A percentile compares a stretch with the other conserved stretches of the same genome.
phyloP scores from a whole-genome alignment of 1,140 invertebrate genomes.

The Scaptomyza hsui region DNA sequence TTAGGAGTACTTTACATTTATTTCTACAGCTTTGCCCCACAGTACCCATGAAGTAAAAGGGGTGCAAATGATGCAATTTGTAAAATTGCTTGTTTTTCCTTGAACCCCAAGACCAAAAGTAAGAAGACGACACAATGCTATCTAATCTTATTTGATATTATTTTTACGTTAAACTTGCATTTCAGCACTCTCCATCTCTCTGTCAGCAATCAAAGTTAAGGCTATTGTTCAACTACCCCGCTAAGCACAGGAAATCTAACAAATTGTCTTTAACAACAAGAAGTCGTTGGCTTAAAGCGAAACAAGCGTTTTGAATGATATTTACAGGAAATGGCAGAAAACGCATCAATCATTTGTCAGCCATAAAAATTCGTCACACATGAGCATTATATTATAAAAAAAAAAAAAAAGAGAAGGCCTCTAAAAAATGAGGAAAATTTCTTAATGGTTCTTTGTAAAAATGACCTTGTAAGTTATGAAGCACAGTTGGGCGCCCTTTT shows the following conservation, averaged over 20 bases:
- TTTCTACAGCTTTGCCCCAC: conserved; percentile 31
- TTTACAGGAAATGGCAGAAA: conserved; percentile 72
- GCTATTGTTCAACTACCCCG: conserved; percentile 23
- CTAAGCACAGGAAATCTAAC: conserved; percentile 24
- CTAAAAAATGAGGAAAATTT: conserved; percentile 45
- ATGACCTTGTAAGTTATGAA: conserved; percentile 81
- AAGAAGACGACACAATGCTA: conserved; percentile 74
- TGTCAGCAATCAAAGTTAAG: conserved; percentile 2
- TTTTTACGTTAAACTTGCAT: conserved; percentile 78
- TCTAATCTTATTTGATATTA: conserved; percentile 83
- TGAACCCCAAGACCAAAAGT: conserved; percentile 8
- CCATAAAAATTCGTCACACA: conserved; percentile 83
- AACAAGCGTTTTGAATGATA: conserved; percentile 68
- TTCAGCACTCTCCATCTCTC: conserved; percentile 56
- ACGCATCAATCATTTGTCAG: conserved; percentile 82
- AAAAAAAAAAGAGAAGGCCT: conserved; percentile 26
- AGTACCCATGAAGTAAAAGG: conserved; percentile 55
- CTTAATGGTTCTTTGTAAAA: conserved; percentile 75
- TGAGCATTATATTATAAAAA: conserved; percentile 74
- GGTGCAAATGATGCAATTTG: conserved; percentile 80
- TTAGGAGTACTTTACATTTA: too few relatives aligned
- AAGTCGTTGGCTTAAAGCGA: conserved; percentile 52
- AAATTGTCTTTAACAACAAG: conserved; percentile 53
- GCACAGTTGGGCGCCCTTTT: conserved; percentile 50
- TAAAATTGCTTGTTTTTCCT: conserved; percentile 70